phyloP scores from a whole-genome alignment of 2,888 invertebrate species.

The Melikaiella ostensackeni region DNA sequence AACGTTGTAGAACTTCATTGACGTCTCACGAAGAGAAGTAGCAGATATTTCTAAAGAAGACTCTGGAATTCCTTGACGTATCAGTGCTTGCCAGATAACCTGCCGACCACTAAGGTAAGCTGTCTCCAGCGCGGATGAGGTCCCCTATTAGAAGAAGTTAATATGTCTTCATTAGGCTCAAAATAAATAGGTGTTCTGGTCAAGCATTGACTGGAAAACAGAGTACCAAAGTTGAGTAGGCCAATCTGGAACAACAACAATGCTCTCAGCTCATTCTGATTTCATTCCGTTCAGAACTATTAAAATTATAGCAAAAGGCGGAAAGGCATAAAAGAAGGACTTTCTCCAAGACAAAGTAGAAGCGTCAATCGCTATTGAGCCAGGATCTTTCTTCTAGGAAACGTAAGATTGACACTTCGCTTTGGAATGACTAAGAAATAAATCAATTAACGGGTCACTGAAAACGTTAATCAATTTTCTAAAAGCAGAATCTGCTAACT shows the following conservation, averaged over 20 bases:
- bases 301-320: too few relatives aligned
- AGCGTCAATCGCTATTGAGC: too few relatives aligned
- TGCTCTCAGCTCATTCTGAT: background rate
- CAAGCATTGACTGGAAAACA: constrained; percentile 8
- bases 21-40: constrained; percentile 1
- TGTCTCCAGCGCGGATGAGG: background rate
- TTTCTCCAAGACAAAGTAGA: too few relatives aligned
- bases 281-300: too few relatives aligned
- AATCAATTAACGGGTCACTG: too few relatives aligned
- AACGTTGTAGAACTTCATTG: constrained; percentile 2
- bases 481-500: too few relatives aligned
- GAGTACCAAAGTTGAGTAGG: constrained; percentile 11
- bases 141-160: background rate
- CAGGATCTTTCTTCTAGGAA: too few relatives aligned
- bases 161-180: background rate
- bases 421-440: too few relatives aligned
- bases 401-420: too few relatives aligned
- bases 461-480: too few relatives aligned
- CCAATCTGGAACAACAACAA: constrained; percentile 22
- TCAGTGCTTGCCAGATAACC: constrained; percentile 30
- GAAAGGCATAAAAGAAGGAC: too few relatives aligned
- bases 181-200: background rate
- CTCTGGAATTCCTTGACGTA: background rate
- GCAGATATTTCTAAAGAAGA: background rate
- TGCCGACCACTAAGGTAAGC: constrained; percentile 27